Conservation (phyloP, 2,113 vertebrate species). For the Macquaria australasica region DNA sequence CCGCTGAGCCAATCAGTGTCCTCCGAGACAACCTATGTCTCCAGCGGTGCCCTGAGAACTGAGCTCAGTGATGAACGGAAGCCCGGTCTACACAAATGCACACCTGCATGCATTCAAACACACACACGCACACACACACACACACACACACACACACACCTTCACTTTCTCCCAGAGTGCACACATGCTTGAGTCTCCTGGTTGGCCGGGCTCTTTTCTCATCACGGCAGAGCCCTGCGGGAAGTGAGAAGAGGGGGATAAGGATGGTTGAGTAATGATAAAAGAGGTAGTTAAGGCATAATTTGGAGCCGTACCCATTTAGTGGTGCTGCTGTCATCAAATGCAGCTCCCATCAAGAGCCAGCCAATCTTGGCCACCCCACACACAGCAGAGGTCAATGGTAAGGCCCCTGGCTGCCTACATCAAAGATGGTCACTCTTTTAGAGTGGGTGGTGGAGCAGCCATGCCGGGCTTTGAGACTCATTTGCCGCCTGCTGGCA, state of each 20-base stretch:
- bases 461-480: conserved; percentile 59
- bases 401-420: conserved; percentile 49
- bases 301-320: conserved; percentile 66
- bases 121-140: conserved; percentile 26
- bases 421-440: conserved; percentile 67
- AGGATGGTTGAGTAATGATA: conserved; percentile 74
- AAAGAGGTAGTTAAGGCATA: conserved; percentile 68
- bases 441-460: conserved; percentile 69
- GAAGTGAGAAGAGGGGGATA: conserved; percentile 55
- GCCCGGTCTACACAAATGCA: conserved; percentile 16
- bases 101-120: conserved; percentile 55
- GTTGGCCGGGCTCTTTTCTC: conserved; percentile 53
- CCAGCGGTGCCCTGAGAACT: conserved; percentile 61
- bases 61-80: conserved; percentile 63
- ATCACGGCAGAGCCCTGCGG: conserved; percentile 48
- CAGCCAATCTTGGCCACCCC: conserved; percentile 44
- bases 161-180: no score
- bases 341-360: conserved; percentile 57
- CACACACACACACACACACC: neutral
- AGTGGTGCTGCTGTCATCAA: conserved; percentile 65
- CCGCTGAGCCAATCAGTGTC: conserved; percentile 77
- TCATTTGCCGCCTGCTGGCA: conserved; percentile 76
- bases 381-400: conserved; percentile 69
- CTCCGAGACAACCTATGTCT: conserved; percentile 67
- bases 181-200: conserved; percentile 28